Percentiles rank a stretch among this genome's conserved stretches.
phyloP scores from a whole-genome alignment of 2,888 invertebrate genomes.

The Eremobia ochroleuca region DNA sequence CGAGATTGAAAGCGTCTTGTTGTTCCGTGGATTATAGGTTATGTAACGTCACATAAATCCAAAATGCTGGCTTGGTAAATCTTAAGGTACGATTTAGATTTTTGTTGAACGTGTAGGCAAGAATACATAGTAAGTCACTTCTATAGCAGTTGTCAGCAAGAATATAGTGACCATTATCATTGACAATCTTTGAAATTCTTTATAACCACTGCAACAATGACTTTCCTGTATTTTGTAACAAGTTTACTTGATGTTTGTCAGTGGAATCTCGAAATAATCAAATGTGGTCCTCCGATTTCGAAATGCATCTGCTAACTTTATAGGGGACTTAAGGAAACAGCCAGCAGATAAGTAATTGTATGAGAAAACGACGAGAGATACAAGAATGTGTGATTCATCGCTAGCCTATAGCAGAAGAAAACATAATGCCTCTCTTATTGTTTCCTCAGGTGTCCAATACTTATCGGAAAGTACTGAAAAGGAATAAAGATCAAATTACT shows the following conservation, averaged over 20 bases:
- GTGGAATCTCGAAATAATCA: neutral
- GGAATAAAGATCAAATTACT: neutral
- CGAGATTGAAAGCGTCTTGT: neutral
- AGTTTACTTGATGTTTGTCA: neutral
- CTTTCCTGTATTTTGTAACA: neutral
- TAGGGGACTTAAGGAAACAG: neutral
- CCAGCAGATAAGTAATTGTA: neutral
- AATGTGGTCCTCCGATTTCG: neutral
- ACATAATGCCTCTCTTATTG: neutral
- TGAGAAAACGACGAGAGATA: neutral
- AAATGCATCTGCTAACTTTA: neutral
- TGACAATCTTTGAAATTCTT: neutral
- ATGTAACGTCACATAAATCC: too few relatives aligned
- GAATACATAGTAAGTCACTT: neutral
- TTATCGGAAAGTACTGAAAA: neutral
- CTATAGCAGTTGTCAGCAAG: neutral
- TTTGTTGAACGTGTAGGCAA: neutral
- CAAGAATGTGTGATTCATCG: neutral
- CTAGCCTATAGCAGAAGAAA: neutral
- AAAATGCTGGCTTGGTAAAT: too few relatives aligned
- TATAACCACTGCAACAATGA: neutral
- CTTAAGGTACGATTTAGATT: too few relatives aligned
- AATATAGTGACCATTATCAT: neutral
- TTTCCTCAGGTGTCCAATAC: neutral
- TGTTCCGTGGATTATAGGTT: too few relatives aligned